Evolutionary conservation across 1,140 invertebrate genomes (phyloP).

Genomic region (Sarcophaga bullata): DNA sequence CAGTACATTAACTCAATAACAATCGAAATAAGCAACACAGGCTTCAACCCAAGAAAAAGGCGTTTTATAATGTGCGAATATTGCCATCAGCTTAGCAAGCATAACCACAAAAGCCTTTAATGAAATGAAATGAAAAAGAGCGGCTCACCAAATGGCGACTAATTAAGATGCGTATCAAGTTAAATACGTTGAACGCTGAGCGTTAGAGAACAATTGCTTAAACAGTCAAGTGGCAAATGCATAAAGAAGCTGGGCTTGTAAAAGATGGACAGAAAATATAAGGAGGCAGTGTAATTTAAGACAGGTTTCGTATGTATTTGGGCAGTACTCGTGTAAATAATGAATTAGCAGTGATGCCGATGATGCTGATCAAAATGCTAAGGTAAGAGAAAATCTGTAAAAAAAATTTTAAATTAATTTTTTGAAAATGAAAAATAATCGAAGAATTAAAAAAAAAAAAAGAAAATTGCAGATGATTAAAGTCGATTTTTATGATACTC

Average conservation of each 20-base stretch:
- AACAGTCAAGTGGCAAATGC: no score
- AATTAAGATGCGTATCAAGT: conserved; percentile 34
- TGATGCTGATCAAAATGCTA: no score
- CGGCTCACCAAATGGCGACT: conserved; percentile 13
- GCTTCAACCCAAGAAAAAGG: not conserved
- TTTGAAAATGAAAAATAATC: no score
- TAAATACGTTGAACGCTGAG: not conserved
- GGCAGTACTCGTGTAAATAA: no score
- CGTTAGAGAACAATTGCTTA: not conserved
- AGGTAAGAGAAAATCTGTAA: no score
- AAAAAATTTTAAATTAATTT: no score
- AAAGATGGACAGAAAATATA: not conserved
- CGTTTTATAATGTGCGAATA: conserved; percentile 22
- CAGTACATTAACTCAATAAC: no score
- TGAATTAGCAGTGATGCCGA: no score
- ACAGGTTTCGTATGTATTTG: no score
- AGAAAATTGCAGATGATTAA: no score
- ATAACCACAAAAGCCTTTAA: not conserved
- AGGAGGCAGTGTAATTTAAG: not conserved
- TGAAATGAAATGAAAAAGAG: not conserved
- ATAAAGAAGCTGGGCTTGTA: not conserved
- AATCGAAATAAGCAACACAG: not conserved
- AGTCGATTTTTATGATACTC: no score
- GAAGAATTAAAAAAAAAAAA: no score
- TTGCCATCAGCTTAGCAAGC: not conserved